These are phyloP conservation scores for Hydropsyche betteni DNA, from an alignment of 2,888 invertebrate genomes.

Conservation along the genomic window DNA sequence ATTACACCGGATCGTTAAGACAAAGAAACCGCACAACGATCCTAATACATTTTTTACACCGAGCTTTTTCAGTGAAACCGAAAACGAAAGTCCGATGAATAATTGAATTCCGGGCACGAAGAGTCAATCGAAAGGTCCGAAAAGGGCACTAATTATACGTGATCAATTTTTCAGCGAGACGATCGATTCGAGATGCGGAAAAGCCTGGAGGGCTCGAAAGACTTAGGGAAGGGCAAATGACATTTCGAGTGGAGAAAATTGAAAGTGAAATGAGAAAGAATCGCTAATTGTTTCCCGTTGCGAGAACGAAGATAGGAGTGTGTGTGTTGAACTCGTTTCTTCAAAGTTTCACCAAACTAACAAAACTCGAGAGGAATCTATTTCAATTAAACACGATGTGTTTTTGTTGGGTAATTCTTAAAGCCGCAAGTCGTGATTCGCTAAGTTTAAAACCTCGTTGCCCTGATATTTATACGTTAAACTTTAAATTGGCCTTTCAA, in stretches of 20 bases:
- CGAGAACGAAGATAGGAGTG: neutral
- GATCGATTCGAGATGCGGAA: no score
- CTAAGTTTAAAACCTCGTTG: neutral
- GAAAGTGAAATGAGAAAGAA: neutral
- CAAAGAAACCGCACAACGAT: neutral
- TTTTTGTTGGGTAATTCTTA: slow-evolving; percentile 10
- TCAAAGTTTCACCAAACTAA: neutral
- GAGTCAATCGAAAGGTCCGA: neutral
- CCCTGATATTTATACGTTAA: no score
- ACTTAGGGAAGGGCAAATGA: no score
- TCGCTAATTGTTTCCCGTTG: slow-evolving; percentile 10
- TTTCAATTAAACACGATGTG: slow-evolving; percentile 7
- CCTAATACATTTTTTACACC: neutral
- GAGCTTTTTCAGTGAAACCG: neutral
- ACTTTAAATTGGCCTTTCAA: no score
- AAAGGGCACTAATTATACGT: slow-evolving; percentile 17
- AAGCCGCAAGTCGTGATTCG: slow-evolving; percentile 1
- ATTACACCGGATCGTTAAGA: slow-evolving; percentile 3
- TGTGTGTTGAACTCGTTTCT: neutral
- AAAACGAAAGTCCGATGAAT: neutral
- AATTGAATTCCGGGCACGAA: slow-evolving; percentile 9
- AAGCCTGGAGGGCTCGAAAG: no score
- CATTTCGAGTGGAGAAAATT: no score
- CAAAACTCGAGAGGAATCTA: slow-evolving; percentile 3
- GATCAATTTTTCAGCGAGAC: slow-evolving; percentile 31